A percentile compares a stretch with the other conserved stretches of the same genome.
phyloP scores from a whole-genome alignment of 2,113 vertebrate genomes.

The Brachypodius melanocephalos region DNA sequence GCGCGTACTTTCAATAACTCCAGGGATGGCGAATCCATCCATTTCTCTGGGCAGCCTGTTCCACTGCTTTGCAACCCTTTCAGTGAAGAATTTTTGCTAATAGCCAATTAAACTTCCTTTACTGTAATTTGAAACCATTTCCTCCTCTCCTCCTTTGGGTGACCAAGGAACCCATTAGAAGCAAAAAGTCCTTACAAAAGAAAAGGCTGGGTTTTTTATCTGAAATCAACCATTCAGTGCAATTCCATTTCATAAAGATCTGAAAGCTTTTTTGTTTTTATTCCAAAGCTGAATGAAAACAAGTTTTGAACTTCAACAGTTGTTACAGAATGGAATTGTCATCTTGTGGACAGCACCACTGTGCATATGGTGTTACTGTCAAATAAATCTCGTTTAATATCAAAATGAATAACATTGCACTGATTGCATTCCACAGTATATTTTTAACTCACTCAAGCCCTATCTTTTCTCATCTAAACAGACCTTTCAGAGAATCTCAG shows the following conservation, averaged over 20 bases:
- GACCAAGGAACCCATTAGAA: background rate
- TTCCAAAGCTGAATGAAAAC: slow-evolving; percentile 45
- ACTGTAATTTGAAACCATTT: background rate
- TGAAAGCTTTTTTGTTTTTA: slow-evolving; percentile 56
- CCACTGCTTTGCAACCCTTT: background rate
- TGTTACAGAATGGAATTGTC: slow-evolving; percentile 59
- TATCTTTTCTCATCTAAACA: slow-evolving; percentile 44
- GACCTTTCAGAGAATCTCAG: background rate
- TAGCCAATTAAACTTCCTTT: background rate
- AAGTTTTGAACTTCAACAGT: slow-evolving; percentile 54
- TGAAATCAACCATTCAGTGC: background rate
- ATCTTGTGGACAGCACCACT: slow-evolving; percentile 47
- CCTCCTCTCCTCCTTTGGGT: background rate
- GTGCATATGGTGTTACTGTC: slow-evolving; percentile 55
- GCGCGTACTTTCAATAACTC: background rate
- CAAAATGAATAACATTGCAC: slow-evolving; percentile 22
- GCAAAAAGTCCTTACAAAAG: background rate
- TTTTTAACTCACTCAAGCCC: slow-evolving; percentile 32
- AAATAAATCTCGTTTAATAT: slow-evolving; percentile 54
- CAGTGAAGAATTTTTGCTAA: background rate
- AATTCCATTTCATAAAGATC: background rate
- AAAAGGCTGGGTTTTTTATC: background rate
- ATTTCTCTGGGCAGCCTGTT: background rate
- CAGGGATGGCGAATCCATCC: background rate
- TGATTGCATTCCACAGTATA: background rate